Evolutionary conservation across 2,888 invertebrate genomes (phyloP).

Genomic region (Erebia epiphron): DNA sequence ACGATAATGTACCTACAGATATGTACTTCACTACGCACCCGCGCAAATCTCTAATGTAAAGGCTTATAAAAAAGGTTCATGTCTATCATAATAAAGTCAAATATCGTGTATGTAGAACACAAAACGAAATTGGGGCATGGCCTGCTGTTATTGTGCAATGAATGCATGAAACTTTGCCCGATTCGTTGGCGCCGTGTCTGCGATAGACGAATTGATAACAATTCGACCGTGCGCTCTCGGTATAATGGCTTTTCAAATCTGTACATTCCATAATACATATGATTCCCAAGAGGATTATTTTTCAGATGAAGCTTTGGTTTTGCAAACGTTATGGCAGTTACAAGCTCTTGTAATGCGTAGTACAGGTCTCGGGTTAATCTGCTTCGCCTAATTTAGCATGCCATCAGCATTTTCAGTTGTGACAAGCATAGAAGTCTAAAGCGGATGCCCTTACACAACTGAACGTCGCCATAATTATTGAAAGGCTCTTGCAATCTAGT

Average conservation of each 20-base stretch:
- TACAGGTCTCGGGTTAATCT: too few relatives aligned
- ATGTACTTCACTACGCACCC: not conserved
- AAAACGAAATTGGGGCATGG: constrained; percentile 16
- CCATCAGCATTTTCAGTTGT: too few relatives aligned
- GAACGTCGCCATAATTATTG: too few relatives aligned
- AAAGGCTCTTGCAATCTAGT: not conserved
- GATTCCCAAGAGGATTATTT: constrained; percentile 22
- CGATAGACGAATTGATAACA: constrained; percentile 31
- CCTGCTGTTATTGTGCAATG: constrained; percentile 22
- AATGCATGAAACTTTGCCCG: constrained; percentile 24
- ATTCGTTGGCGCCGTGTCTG: constrained; percentile 25
- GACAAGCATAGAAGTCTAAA: not conserved
- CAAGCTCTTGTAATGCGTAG: too few relatives aligned
- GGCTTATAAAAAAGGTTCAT: not conserved
- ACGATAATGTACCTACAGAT: not conserved
- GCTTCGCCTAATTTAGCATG: too few relatives aligned
- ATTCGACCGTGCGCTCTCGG: constrained; percentile 14
- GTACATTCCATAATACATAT: constrained; percentile 14
- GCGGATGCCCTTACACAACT: too few relatives aligned
- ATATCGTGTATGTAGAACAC: constrained; percentile 8
- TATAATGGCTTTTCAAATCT: constrained; percentile 21
- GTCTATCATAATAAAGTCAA: not conserved
- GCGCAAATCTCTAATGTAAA: not conserved
- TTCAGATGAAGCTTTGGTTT: not conserved
- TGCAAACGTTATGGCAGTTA: not conserved